Conservation (phyloP, 1,140 invertebrate species). For the Panagrolaimus sp. region DNA sequence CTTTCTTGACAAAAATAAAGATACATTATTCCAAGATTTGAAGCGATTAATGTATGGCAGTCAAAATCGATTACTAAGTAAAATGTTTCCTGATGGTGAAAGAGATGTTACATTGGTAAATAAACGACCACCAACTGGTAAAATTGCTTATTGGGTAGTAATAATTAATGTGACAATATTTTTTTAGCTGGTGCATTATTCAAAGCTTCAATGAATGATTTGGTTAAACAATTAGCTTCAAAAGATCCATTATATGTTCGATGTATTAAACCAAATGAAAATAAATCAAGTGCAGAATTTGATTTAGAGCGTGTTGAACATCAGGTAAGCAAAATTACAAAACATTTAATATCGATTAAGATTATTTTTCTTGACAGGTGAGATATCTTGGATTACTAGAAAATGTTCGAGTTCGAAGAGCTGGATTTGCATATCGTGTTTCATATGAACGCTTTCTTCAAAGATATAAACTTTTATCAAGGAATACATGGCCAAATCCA, state of each 20-base stretch:
- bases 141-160: slow-evolving; percentile 17
- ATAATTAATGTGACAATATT: slow-evolving; percentile 61
- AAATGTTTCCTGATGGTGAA: slow-evolving; percentile 29
- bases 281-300: slow-evolving; percentile 75
- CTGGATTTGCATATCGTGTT: slow-evolving; percentile 66
- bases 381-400: slow-evolving; percentile 67
- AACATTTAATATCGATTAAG: no score
- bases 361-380: slow-evolving; percentile 65
- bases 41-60: slow-evolving; percentile 70
- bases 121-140: slow-evolving; percentile 63
- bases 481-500: slow-evolving; percentile 89
- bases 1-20: slow-evolving; percentile 72
- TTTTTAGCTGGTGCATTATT: slow-evolving; percentile 47
- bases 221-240: slow-evolving; percentile 43
- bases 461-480: slow-evolving; percentile 90
- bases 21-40: slow-evolving; percentile 69
- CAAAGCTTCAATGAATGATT: slow-evolving; percentile 38
- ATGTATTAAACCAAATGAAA: slow-evolving; percentile 98
- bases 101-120: slow-evolving; percentile 32
- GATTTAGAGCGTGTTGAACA: slow-evolving; percentile 66
- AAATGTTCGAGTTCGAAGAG: slow-evolving; percentile 66
- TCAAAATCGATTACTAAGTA: slow-evolving; percentile 59
- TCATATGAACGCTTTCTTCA: slow-evolving; percentile 2
- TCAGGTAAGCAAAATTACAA: no score
- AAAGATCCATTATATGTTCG: slow-evolving; percentile 96